These are phyloP conservation scores for Nymphalis urticae DNA, from an alignment of 2,888 invertebrate genomes.

Conservation along the genomic window DNA sequence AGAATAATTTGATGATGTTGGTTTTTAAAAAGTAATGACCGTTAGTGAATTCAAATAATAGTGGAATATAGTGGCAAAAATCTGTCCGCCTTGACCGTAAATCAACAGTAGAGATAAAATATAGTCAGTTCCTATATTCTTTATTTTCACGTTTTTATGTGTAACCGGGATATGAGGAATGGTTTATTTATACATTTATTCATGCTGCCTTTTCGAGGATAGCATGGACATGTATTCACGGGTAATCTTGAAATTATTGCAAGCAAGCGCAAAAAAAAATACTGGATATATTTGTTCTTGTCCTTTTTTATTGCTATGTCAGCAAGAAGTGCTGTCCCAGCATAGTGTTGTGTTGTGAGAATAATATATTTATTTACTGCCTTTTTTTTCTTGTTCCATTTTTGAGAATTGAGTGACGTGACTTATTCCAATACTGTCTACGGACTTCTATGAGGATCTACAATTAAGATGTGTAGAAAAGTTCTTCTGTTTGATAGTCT, in stretches of 20 bases:
- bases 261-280: not conserved
- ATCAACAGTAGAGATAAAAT: constrained; percentile 65
- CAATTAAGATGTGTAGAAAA: too few relatives aligned
- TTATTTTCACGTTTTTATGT: constrained; percentile 71
- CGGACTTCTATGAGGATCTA: too few relatives aligned
- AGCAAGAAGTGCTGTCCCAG: too few relatives aligned
- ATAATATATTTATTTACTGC: too few relatives aligned
- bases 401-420: too few relatives aligned
- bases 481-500: too few relatives aligned
- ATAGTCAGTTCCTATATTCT: constrained; percentile 55
- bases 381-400: too few relatives aligned
- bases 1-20: too few relatives aligned
- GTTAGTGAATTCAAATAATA: constrained; percentile 37
- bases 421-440: too few relatives aligned
- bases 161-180: constrained; percentile 65
- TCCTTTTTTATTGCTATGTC: too few relatives aligned
- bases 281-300: not conserved
- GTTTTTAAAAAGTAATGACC: not conserved
- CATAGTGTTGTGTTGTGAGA: too few relatives aligned
- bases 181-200: constrained; percentile 70
- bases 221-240: not conserved
- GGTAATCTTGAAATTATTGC: not conserved
- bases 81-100: constrained; percentile 63
- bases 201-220: not conserved
- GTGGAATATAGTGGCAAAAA: constrained; percentile 55